Conservation (phyloP, 2,113 vertebrate genomes). For the Crotophaga sulcirostris region DNA sequence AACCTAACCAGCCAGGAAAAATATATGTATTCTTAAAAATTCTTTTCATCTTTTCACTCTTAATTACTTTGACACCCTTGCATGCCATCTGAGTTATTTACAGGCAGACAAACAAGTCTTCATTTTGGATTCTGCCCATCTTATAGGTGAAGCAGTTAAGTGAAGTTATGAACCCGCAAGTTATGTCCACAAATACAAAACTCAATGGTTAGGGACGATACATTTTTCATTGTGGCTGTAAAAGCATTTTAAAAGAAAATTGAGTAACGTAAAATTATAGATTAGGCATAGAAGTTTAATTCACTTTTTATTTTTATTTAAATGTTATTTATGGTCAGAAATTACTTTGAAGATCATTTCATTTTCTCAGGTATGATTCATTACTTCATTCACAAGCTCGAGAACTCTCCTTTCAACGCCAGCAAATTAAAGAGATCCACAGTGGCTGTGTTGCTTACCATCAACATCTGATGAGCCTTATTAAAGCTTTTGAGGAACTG, state of each 20-base stretch:
- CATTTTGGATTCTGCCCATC: neutral
- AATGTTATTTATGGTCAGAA: constrained; percentile 39
- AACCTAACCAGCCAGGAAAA: neutral
- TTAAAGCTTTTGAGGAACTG: constrained; percentile 85
- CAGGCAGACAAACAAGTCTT: neutral
- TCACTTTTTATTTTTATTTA: constrained; percentile 4
- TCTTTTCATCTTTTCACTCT: neutral
- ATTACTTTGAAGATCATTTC: constrained; percentile 29
- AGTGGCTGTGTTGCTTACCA: constrained; percentile 80
- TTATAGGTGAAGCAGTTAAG: neutral
- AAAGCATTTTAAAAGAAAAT: constrained; percentile 38
- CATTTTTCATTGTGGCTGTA: neutral
- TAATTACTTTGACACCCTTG: neutral
- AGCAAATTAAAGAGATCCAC: constrained; percentile 85
- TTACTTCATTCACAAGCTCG: constrained; percentile 86
- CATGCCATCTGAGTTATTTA: neutral
- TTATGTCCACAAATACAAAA: neutral
- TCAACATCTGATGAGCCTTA: constrained; percentile 80
- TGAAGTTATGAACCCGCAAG: neutral
- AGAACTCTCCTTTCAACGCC: constrained; percentile 86
- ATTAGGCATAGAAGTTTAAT: neutral
- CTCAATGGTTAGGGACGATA: neutral
- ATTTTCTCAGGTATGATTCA: constrained; percentile 82
- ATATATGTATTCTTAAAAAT: neutral
- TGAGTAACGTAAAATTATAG: neutral